Evolutionary conservation across 2,888 invertebrate species (phyloP).

Genomic region (Phyto melanocephala): DNA sequence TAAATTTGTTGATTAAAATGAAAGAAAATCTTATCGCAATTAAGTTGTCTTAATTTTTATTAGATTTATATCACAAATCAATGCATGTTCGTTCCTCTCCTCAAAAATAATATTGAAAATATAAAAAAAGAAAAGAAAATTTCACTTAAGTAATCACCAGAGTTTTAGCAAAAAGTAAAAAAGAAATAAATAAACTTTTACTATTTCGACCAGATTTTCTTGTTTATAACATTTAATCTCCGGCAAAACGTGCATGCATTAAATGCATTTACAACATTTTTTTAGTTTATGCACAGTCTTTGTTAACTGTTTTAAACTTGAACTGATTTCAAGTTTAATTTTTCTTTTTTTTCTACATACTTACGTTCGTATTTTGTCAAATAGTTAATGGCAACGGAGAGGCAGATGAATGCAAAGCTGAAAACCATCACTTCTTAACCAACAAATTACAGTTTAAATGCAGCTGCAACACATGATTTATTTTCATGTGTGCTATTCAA

Average conservation of each 20-base stretch:
- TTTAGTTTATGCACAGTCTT: neutral
- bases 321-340: constrained; percentile 59
- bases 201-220: constrained; percentile 60
- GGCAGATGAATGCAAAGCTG: neutral
- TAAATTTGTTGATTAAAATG: constrained; percentile 9
- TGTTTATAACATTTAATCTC: constrained; percentile 46
- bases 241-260: constrained; percentile 39
- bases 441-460: constrained; percentile 52
- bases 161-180: neutral
- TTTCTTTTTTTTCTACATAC: neutral
- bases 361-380: neutral
- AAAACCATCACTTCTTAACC: constrained; percentile 29
- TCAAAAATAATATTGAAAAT: constrained; percentile 4
- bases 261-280: constrained; percentile 19
- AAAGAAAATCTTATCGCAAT: constrained; percentile 7
- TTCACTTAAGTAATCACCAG: constrained; percentile 35
- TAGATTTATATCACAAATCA: constrained; percentile 35
- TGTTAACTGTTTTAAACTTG: constrained; percentile 60
- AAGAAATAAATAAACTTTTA: constrained; percentile 48
- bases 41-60: constrained; percentile 27
- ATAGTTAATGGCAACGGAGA: neutral
- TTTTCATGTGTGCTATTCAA: constrained; percentile 54
- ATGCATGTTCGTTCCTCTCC: constrained; percentile 18
- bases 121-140: constrained; percentile 21
- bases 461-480: constrained; percentile 63